Base-by-base conservation (phyloP, 2,113 vertebrate species). In the Numida meleagris region DNA sequence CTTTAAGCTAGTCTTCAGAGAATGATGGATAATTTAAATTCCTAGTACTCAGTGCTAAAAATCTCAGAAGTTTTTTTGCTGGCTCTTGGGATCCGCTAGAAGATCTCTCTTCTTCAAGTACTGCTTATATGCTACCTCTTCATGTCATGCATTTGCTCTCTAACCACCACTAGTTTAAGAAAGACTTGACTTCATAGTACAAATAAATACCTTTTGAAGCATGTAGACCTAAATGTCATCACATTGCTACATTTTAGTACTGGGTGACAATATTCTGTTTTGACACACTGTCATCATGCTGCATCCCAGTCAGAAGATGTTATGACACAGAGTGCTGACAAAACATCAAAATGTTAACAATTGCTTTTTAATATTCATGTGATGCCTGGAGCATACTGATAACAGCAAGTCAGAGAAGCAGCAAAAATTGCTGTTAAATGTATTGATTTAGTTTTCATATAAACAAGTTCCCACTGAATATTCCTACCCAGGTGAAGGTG, bases 301-400 rank as follows among this genome's bases (percentile, higher is more conserved):
- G 68, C 76, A 91, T 88, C 89, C 82, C 68, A 29, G 78, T 19
- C 86, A 76, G 76, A 95, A 89, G 95, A 90, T 94, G 82, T 97
- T 97, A 95, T 97, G 96, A 96, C 96, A 95, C 65, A 82, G 90
- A 82, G 77, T 93, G 90, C 74, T 96, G 91, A 93, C 90, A 97
- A 96, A 96, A 95, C 72, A 96, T 95, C 93, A 96, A 88, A 94
- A 95, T 75, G 72, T 77, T 94, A 95, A 61, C 90, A 95, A 95
- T 72, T 93, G 46, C 70, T 91, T n/a, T 90, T 91, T 88, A 96
- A 93, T 94, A 96, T 94, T 96, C 93, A 95, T 91, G 65, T 78
- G 57, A 93, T 61, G 91, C 72, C 63, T 94, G 70, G 33, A 94
- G 93, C 93, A 90, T 88, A 61, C 46, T 71, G 67, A 34, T 81